These are phyloP conservation scores for Agonopterix subpropinquella DNA, from an alignment of 2,888 invertebrate species.

Conservation along the genomic window DNA sequence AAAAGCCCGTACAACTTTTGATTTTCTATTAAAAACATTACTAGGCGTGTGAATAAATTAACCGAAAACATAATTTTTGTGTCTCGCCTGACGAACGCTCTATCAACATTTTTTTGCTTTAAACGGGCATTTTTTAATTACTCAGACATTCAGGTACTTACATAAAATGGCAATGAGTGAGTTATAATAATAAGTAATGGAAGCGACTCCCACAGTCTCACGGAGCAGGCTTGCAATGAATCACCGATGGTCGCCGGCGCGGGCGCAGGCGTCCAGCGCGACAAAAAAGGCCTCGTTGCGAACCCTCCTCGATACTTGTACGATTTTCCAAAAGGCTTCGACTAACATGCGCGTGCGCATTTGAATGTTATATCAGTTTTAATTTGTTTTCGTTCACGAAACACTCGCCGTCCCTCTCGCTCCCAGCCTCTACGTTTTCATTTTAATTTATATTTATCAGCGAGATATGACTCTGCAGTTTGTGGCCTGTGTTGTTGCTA, in stretches of 20 bases:
- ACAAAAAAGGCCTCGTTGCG: constrained; percentile 26
- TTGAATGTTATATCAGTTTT: constrained; percentile 40
- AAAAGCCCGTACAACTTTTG: too few species aligned
- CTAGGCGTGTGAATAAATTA: too few species aligned
- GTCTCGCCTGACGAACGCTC: too few species aligned
- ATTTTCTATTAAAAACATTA: too few species aligned
- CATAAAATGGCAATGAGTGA: constrained; percentile 20
- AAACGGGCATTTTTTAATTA: too few species aligned
- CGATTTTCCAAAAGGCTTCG: constrained; percentile 27
- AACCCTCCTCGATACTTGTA: constrained; percentile 19
- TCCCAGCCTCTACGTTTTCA: constrained; percentile 44
- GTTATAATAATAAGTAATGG: constrained; percentile 30
- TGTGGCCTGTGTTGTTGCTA: constrained; percentile 66
- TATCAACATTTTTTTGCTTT: too few species aligned
- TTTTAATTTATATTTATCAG: constrained; percentile 65
- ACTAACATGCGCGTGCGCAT: constrained; percentile 30
- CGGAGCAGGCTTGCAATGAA: constrained; percentile 20
- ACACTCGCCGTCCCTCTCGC: constrained; percentile 31
- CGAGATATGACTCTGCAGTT: constrained; percentile 70
- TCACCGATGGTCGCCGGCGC: constrained; percentile 13
- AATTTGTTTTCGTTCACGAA: constrained; percentile 47
- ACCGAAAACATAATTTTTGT: too few species aligned
- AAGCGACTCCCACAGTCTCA: constrained; percentile 20
- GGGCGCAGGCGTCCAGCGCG: constrained; percentile 11
- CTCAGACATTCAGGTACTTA: not conserved